Conservation (phyloP, 2,797 vertebrate genomes). For the Garrulus glandarius region DNA sequence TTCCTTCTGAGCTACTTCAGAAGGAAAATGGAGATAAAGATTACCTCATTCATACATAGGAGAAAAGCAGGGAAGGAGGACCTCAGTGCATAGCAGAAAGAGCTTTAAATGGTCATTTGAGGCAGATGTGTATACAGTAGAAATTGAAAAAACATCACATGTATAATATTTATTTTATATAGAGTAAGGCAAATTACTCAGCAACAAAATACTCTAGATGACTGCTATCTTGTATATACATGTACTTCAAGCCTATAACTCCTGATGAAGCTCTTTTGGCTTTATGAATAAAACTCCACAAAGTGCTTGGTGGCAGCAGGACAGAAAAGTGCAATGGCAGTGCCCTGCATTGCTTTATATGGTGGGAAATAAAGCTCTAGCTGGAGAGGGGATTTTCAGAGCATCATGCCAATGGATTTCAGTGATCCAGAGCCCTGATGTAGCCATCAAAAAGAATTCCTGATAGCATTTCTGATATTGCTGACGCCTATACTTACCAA, state of each 20-base stretch:
- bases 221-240: background rate
- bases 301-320: rapidly evolving
- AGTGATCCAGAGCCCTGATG: background rate
- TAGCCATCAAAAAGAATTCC: background rate
- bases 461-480: background rate
- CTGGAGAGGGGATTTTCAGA: background rate
- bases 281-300: background rate
- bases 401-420: background rate
- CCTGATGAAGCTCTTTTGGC: background rate
- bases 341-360: background rate
- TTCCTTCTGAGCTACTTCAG: background rate
- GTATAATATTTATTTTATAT: background rate
- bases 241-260: background rate
- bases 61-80: background rate
- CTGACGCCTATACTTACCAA: background rate
- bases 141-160: rapidly evolving
- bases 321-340: background rate
- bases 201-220: background rate
- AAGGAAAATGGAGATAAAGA: background rate
- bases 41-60: background rate
- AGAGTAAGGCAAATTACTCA: background rate
- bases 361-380: background rate
- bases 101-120: background rate
- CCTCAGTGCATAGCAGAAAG: background rate
- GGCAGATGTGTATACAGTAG: background rate